A percentile compares a stretch with the other conserved stretches of the same genome.
phyloP scores from a whole-genome alignment of 2,888 invertebrate genomes.

The Pediacus dermestoides region DNA sequence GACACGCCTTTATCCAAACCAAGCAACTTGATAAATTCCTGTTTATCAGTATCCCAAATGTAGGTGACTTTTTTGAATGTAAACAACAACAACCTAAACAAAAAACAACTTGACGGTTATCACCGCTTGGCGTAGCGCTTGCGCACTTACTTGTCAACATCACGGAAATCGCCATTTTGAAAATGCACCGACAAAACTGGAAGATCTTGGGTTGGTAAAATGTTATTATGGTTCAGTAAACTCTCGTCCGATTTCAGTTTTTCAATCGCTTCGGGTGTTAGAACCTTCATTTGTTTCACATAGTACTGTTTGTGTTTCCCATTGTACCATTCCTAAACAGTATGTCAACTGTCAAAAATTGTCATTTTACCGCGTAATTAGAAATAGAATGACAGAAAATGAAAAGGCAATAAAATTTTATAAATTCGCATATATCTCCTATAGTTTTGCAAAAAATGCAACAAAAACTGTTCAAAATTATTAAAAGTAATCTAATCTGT shows the following conservation, averaged over 20 bases:
- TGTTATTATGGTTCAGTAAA: constrained; percentile 28
- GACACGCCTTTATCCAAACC: constrained; percentile 70
- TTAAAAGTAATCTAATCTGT: too few species aligned
- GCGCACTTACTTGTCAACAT: constrained; percentile 38
- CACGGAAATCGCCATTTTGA: constrained; percentile 44
- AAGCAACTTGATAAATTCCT: constrained; percentile 66
- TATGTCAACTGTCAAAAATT: too few species aligned
- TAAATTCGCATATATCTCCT: too few species aligned
- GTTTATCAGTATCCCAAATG: constrained; percentile 70
- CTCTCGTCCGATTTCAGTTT: constrained; percentile 37
- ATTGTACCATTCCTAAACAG: constrained; percentile 51
- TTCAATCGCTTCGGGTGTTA: constrained; percentile 40
- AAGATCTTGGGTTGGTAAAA: constrained; percentile 15
- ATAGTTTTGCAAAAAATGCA: too few species aligned
- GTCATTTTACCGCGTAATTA: too few species aligned
- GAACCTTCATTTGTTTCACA: constrained; percentile 40
- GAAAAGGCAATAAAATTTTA: too few species aligned
- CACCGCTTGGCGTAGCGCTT: not conserved
- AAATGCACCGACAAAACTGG: constrained; percentile 44
- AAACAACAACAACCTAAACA: constrained; percentile 56
- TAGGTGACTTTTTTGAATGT: constrained; percentile 80
- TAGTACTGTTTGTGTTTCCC: constrained; percentile 46
- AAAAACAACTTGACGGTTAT: constrained; percentile 2
- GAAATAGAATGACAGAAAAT: too few species aligned
- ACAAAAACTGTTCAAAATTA: too few species aligned